Base-by-base conservation (phyloP, 2,888 invertebrate species). In the Zygothrica quintamaculata region DNA sequence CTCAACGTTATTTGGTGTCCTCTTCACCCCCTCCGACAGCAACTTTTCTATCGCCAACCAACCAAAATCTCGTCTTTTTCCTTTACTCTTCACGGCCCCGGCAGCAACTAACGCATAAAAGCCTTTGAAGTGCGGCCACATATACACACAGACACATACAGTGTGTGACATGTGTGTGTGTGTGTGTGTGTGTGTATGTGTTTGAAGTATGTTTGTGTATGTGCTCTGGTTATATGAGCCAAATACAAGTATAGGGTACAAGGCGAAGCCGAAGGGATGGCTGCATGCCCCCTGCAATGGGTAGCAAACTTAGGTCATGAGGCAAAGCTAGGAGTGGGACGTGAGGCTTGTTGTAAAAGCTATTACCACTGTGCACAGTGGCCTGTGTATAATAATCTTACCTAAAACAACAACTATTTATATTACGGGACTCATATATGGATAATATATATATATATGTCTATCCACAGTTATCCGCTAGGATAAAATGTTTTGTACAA, bases 81-180 rank as follows among this genome's bases (percentile, higher is more conserved):
- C 52, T 48, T 47, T 26, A 15, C 58, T 44, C 15, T 37, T 44
- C 51, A 44, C 18, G 36, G 31, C 46, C 50, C 43, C 16, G 37
- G 36, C 50, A 42, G 36, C 50, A 71, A 64, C 65, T 57, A 71
- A 71, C 65, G 72, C 57, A 65, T 48, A 50, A 72, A 74, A 72
- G 75, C 70, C 75, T 72, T 72, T 72, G 71, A 72, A 74, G 71
- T 69, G 74, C 75, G 40, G 1, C 42, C 55, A 74, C 12, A 56
- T 22, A 62, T 60, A 72, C 34, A 56, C 33, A 31, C 33, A 1
- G 8, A 3, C 29, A 36, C 26, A 13, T 16, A 34, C 42, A 42
- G 8, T 33, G 9, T 42, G 6, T 42, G 4, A 22, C 26, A 25
- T 22, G 16, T 12, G 9, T 22, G n/a, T 22, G 4, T 34, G 29